A percentile compares a stretch with the other conserved stretches of the same genome.
Conservation (phyloP, 2,113 vertebrate species). For the Pseudorectes ferrugineus region DNA sequence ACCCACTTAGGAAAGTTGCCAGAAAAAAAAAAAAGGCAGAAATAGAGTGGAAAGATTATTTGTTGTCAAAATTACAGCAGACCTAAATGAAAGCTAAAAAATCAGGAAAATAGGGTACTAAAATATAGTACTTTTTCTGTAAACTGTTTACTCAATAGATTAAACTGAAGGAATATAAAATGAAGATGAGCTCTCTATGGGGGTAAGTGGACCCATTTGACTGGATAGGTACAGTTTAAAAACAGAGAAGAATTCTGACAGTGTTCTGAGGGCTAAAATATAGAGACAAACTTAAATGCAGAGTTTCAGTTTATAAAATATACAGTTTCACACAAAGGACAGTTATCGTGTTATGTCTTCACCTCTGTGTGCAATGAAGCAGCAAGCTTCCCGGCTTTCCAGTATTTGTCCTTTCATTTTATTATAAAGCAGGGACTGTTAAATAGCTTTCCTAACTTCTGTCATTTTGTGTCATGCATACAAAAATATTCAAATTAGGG, state of each 20-base stretch:
- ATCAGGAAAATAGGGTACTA: background rate
- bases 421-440: background rate
- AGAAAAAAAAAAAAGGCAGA: background rate
- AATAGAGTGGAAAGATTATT: background rate
- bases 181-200: background rate
- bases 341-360: background rate
- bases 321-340: background rate
- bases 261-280: background rate
- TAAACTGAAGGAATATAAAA: background rate
- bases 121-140: background rate
- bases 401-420: background rate
- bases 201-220: background rate
- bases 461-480: background rate
- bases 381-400: background rate
- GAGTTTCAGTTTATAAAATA: background rate
- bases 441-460: background rate
- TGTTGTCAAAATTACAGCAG: background rate
- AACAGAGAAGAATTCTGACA: background rate
- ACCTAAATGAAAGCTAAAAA: background rate
- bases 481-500: background rate
- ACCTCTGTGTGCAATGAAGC: background rate
- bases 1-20: background rate
- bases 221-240: background rate
- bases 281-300: background rate
- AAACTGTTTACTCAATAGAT: background rate